Evolutionary conservation across 2,113 vertebrate genomes (phyloP).

Genomic region (Psilopsiagon aymara): DNA sequence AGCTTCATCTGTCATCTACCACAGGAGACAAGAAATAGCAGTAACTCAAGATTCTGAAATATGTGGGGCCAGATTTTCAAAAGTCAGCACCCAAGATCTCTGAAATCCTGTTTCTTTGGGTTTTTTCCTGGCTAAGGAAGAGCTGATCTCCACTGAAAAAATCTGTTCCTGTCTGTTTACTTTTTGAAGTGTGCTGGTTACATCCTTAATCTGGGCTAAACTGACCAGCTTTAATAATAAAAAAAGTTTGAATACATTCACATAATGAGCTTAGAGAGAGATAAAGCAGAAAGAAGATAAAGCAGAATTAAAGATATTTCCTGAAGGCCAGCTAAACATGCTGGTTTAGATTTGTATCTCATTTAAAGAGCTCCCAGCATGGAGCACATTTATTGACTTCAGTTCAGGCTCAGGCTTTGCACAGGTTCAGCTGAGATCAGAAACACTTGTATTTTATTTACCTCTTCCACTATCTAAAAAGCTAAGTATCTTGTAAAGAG

Average conservation of each 20-base stretch:
- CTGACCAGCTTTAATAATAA: slow-evolving; percentile 49
- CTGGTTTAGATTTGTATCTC: slow-evolving; percentile 37
- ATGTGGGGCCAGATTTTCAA: not conserved
- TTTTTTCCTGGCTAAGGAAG: not conserved
- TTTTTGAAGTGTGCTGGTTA: slow-evolving; percentile 30
- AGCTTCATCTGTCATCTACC: not conserved
- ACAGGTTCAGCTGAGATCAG: not conserved
- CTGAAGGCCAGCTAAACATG: slow-evolving; percentile 27
- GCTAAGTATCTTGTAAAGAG: not conserved
- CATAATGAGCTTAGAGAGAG: slow-evolving; percentile 60
- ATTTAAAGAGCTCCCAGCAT: slow-evolving; percentile 42
- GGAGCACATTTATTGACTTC: not conserved
- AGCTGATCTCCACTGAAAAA: not conserved
- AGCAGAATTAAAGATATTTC: slow-evolving; percentile 60
- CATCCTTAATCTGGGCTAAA: slow-evolving; percentile 61
- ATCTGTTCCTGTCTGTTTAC: slow-evolving; percentile 38
- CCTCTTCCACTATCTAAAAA: not conserved
- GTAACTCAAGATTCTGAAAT: not conserved
- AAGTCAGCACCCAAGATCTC: not conserved
- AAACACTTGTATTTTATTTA: not conserved
- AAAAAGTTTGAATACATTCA: slow-evolving; percentile 59
- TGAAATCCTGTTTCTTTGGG: not conserved
- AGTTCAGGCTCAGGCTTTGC: not conserved
- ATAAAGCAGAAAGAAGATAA: slow-evolving; percentile 62
- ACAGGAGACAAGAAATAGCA: not conserved